Evolutionary conservation across 2,113 vertebrate genomes (phyloP), one percentile per base, ranked within the genome.

Genomic region (Phaethornis superciliosus): DNA sequence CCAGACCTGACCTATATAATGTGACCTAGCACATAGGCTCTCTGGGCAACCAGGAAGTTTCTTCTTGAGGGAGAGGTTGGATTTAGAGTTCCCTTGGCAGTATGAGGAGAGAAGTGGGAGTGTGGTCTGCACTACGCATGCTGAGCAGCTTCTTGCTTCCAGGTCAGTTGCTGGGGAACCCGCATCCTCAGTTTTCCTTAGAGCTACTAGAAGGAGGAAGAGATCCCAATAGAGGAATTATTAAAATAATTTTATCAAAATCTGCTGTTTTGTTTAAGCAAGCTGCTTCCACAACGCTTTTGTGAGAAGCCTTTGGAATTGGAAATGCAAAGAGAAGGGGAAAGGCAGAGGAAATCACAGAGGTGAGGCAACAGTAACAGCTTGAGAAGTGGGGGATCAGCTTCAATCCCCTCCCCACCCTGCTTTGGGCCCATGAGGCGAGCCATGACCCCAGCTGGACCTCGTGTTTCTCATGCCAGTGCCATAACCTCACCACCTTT

Each of bases 41-140:
- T 65, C 87, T 56, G 35, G 12, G 35, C 65, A 89, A 62, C 33
- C 4, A 12, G 59, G 51, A 74, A 85, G 79, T 37, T 72, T 27
- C 44, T 81, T 76, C 51, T 76, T 1, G 5, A 82, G 35, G 24
- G 8, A 33, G 42, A 81, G n/a, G 47, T 46, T 72, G 76, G 89
- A 89, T 87, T 71, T 81, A 49, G 49, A 94, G 49, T 27, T 88
- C n/a, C 35, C n/a, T 85, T 80, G 81, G 82, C 78, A 85, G 27
- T 32, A 65, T 11, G 23, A 91, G 44, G 5, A 40, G 35, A 83
- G 26, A 85, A 74, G 13, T 5, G 28, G 46, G 63, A 77, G 30
- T 1, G 1, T 19, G 33, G 80, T 35, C 44, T 75, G 44, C 19
- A 56, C 15, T 8, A 24, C 23, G 32, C 0, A 2, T 22, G 28